phyloP scores from a whole-genome alignment of 2,797 vertebrate genomes.

The Gymnoscopelus microlampas region DNA sequence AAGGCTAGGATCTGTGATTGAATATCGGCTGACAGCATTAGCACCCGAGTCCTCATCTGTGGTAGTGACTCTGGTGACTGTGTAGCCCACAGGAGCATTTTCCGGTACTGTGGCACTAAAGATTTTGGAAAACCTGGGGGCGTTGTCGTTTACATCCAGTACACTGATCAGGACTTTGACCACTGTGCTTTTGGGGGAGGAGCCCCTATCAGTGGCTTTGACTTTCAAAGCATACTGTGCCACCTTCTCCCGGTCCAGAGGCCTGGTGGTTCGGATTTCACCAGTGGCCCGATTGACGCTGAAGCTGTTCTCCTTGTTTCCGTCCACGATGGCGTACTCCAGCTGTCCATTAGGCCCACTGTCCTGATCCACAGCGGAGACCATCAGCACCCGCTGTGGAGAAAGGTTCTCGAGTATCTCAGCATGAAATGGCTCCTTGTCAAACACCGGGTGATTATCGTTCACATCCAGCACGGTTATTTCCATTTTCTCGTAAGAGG shows the following conservation, averaged over 20 bases:
- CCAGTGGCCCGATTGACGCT: conserved; percentile 89
- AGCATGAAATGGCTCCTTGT: conserved; percentile 89
- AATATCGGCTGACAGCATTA: conserved; percentile 92
- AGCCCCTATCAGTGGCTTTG: conserved; percentile 90
- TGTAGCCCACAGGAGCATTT: conserved; percentile 93
- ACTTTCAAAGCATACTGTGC: conserved; percentile 86
- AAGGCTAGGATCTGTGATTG: conserved; percentile 89
- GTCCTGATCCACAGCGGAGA: conserved; percentile 90
- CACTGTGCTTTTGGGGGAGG: conserved; percentile 82
- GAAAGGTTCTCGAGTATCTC: conserved; percentile 92
- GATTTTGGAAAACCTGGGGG: conserved; percentile 96
- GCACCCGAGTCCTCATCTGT: conserved; percentile 93
- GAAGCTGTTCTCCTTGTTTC: conserved; percentile 92
- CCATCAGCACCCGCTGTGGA: conserved; percentile 86
- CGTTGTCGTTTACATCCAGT: conserved; percentile 96
- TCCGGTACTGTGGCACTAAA: conserved; percentile 94
- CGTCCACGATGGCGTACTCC: conserved; percentile 89
- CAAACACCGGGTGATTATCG: conserved; percentile 91
- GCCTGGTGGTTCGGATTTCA: conserved; percentile 89
- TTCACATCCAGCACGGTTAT: conserved; percentile 91
- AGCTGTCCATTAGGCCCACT: conserved; percentile 92
- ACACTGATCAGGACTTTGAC: conserved; percentile 89
- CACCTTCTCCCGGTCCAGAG: conserved; percentile 91
- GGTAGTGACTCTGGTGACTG: conserved; percentile 92
- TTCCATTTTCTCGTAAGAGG: conserved; percentile 93